phyloP scores from a whole-genome alignment of 2,113 vertebrate species.

The Coturnix japonica region DNA sequence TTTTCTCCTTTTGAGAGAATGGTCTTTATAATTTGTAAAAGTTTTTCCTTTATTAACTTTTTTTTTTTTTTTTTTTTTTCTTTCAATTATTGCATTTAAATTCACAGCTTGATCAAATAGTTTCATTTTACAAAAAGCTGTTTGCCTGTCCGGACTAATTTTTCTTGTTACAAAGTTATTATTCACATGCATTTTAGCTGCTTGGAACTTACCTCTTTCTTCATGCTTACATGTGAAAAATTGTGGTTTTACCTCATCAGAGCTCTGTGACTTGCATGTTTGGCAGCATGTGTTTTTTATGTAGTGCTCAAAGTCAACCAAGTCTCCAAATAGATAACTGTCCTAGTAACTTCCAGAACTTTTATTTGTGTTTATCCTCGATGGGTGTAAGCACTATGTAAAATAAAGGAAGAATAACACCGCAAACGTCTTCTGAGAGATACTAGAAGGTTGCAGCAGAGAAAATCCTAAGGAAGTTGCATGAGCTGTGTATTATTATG shows the following conservation, averaged over 20 bases:
- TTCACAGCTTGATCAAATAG: background rate
- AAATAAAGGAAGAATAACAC: constrained; percentile 70
- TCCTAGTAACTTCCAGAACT: constrained; percentile 46
- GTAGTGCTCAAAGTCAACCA: constrained; percentile 54
- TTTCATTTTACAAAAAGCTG: background rate
- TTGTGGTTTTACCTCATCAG: constrained; percentile 33
- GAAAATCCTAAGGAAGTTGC: constrained; percentile 60
- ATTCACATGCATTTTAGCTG: background rate
- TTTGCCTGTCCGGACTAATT: background rate
- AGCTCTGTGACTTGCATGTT: background rate
- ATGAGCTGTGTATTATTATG: constrained; percentile 65
- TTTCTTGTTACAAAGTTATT: background rate
- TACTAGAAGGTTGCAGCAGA: constrained; percentile 63
- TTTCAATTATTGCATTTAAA: background rate
- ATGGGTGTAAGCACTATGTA: constrained; percentile 48
- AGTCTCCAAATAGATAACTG: constrained; percentile 17
- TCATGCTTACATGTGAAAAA: constrained; percentile 38
- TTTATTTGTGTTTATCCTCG: constrained; percentile 68
- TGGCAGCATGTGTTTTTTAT: background rate
- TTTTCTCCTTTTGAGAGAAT: background rate
- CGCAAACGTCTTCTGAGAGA: constrained; percentile 60
- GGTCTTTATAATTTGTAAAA: background rate
- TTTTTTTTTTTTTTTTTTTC: too few relatives aligned
- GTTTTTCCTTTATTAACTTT: background rate
- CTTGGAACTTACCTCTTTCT: constrained; percentile 14